These are phyloP conservation scores for Sylvicola cinctus DNA, from an alignment of 2,888 invertebrate species.

Conservation along the genomic window DNA sequence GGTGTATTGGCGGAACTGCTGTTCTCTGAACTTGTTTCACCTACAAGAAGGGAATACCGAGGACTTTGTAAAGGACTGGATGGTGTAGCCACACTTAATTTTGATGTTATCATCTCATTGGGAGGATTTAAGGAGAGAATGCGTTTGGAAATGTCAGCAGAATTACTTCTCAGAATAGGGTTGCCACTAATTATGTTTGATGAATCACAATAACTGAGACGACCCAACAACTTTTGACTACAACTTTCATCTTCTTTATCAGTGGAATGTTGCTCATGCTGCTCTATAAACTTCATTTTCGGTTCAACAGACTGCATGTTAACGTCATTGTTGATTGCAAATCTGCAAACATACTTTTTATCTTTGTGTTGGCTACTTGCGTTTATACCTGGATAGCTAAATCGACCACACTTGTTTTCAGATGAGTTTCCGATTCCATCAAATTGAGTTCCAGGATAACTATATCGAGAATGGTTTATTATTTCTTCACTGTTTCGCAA, in stretches of 20 bases:
- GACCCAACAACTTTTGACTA: constrained; percentile 6
- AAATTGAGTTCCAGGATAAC: constrained; percentile 21
- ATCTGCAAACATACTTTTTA: constrained; percentile 11
- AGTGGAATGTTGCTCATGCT: neutral
- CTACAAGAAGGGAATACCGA: constrained; percentile 24
- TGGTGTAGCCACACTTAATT: constrained; percentile 17
- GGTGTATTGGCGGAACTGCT: constrained; percentile 25
- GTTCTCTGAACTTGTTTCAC: constrained; percentile 25
- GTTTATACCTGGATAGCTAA: constrained; percentile 22
- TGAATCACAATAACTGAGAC: constrained; percentile 16
- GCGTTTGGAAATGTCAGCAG: constrained; percentile 9
- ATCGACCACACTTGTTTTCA: constrained; percentile 18
- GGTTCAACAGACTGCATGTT: constrained; percentile 11
- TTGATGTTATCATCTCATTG: constrained; percentile 16
- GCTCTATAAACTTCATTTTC: constrained; percentile 3
- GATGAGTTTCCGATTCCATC: constrained; percentile 15
- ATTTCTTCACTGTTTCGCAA: neutral
- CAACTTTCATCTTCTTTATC: neutral
- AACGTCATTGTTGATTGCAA: constrained; percentile 8
- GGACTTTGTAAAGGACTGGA: constrained; percentile 23
- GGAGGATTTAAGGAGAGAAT: neutral
- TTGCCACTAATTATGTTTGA: constrained; percentile 9
- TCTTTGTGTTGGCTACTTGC: constrained; percentile 6
- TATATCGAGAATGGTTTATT: constrained; percentile 13
- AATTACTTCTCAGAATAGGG: constrained; percentile 13